Evolutionary conservation across 2,888 invertebrate genomes (phyloP), one percentile per base, ranked within the genome.

Genomic region (Malthinus flaveolus): DNA sequence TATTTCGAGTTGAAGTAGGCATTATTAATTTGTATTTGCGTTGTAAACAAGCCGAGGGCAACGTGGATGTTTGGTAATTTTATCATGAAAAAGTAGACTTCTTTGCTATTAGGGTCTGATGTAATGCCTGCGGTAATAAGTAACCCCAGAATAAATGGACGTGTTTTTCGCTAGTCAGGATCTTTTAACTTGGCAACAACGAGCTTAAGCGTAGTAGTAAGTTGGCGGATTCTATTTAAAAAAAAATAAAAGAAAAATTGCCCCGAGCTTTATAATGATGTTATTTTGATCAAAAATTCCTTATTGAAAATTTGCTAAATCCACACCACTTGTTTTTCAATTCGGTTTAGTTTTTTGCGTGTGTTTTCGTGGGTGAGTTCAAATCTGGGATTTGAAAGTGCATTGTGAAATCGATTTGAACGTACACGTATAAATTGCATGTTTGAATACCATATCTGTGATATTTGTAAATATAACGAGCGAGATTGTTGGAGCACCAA

Each of bases 131-230:
- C 49, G 62, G 64, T 66, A 66, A 67, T 67, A 67, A 67, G 61
- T 66, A 64, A 67, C 64, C 60, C 44, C 62, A 62, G 62, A 61
- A 67, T 66, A 64, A 67, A 67, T 67, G 64, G 64, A 62, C 53
- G 61, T 67, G 67, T 67, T 67, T 67, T 67, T 64, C 66, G 59
- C 66, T 23, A 23, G 53, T 62, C 55, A 56, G 60, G 5, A 60
- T 59, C 36, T 47, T 52, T 42, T 53, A 56, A 53, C 56, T 56
- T 56, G 50, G 55, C 35, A 55, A 49, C 50, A 62, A 47, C 55
- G 54, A 57, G 57, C 49, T 59, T 59, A 51, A 65, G 62, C 61
- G 60, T 59, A 54, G 49, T 23, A n/a, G n/a, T 48, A 39, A 49
- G 45, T 48, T 37, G 31, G 39, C 8, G 53, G 32, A 34, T 50